These are phyloP conservation scores for Carettochelys insculpta DNA, from an alignment of 2,113 vertebrate genomes.

Conservation along the genomic window DNA sequence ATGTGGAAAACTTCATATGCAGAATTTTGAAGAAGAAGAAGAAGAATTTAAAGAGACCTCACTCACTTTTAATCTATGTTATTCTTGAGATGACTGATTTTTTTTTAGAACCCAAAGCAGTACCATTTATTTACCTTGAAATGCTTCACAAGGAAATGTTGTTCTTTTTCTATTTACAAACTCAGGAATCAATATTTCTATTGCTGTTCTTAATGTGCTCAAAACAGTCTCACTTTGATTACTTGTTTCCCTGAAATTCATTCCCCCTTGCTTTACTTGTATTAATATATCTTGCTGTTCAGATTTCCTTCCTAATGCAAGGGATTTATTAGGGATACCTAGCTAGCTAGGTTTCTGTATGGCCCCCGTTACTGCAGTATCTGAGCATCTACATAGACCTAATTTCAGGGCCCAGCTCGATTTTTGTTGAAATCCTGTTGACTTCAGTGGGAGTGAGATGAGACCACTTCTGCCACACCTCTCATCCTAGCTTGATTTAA, in stretches of 20 bases:
- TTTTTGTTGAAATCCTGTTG: background rate
- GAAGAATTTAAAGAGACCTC: slow-evolving; percentile 68
- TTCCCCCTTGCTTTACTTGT: background rate
- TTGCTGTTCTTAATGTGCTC: slow-evolving; percentile 44
- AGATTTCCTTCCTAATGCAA: background rate
- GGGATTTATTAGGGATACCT: background rate
- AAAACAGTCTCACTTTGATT: slow-evolving; percentile 20
- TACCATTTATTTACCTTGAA: slow-evolving; percentile 61
- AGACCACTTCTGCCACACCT: background rate
- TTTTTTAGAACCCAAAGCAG: slow-evolving; percentile 60
- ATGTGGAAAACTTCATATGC: slow-evolving; percentile 55
- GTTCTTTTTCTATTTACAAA: slow-evolving; percentile 33
- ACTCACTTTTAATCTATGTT: slow-evolving; percentile 57
- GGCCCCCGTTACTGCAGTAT: background rate
- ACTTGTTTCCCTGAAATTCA: slow-evolving; percentile 4
- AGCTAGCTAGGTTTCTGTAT: background rate
- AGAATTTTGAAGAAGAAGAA: background rate
- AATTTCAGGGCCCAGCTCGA: background rate
- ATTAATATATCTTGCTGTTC: background rate
- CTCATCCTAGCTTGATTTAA: background rate
- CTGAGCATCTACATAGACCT: background rate
- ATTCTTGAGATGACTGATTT: slow-evolving; percentile 55
- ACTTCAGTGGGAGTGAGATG: background rate
- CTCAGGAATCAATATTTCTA: slow-evolving; percentile 60
- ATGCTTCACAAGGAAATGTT: slow-evolving; percentile 61